A percentile compares a stretch with the other conserved stretches of the same genome.
phyloP scores from a whole-genome alignment of 2,113 vertebrate genomes.

The Neopipo cinnamomea region DNA sequence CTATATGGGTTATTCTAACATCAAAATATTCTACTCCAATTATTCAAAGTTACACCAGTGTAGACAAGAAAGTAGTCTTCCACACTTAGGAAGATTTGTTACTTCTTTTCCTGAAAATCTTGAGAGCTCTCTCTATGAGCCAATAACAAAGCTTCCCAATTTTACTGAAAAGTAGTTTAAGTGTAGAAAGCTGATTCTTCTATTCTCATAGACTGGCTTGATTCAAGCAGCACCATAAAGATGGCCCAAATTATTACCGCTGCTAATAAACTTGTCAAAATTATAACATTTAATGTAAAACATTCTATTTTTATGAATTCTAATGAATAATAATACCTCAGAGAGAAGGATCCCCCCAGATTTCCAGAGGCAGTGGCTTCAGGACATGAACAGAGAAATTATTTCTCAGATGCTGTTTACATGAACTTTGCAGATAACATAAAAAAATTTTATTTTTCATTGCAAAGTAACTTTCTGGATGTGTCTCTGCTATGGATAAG shows the following conservation, averaged over 20 bases:
- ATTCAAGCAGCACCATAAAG: not conserved
- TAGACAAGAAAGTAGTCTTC: not conserved
- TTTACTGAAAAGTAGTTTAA: not conserved
- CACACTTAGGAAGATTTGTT: not conserved
- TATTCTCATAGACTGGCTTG: not conserved
- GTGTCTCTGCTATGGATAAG: not conserved
- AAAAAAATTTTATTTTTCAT: not conserved
- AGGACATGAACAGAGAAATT: not conserved
- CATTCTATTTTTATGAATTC: not conserved
- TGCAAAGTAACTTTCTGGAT: not conserved
- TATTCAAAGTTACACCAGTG: not conserved
- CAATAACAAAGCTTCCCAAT: not conserved
- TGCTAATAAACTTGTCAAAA: not conserved
- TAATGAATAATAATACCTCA: not conserved
- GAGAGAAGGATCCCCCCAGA: not conserved
- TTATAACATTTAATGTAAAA: not conserved
- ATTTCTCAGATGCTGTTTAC: not conserved
- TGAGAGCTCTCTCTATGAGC: not conserved
- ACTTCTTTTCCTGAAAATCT: not conserved
- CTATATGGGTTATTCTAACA: not conserved
- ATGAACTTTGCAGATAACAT: not conserved
- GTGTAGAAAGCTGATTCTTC: not conserved
- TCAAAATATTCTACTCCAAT: not conserved
- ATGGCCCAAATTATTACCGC: not conserved
- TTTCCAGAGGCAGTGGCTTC: not conserved